Percentiles rank a stretch among this genome's conserved stretches.
Conservation (phyloP, 2,888 invertebrate species). For the Drosophila paranaensis region DNA sequence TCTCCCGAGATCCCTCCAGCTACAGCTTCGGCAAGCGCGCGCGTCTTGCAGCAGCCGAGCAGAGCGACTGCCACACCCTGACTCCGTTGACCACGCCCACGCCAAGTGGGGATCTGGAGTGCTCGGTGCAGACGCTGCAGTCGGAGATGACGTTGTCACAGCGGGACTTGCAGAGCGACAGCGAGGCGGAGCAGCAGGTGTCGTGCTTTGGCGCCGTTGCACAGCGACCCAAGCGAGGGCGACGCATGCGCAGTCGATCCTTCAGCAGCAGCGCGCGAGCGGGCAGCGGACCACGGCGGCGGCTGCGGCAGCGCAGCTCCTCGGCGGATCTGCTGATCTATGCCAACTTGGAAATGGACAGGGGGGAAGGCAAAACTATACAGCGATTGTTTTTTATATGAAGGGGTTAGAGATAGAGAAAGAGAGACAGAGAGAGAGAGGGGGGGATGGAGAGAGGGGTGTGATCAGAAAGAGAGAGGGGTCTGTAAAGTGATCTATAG, state of each 20-base stretch:
- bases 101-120: not conserved
- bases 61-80: slow-evolving; percentile 42
- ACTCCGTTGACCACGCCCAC: slow-evolving; percentile 21
- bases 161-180: slow-evolving; percentile 48
- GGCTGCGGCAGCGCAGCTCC: slow-evolving; percentile 79
- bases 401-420: too few relatives aligned
- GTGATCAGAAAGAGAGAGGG: not conserved
- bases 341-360: slow-evolving; percentile 41
- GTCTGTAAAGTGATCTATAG: not conserved
- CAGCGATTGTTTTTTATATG: slow-evolving; percentile 67
- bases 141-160: slow-evolving; percentile 32
- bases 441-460: not conserved
- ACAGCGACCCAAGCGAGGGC: slow-evolving; percentile 59
- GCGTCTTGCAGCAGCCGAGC: slow-evolving; percentile 35
- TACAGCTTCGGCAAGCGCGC: slow-evolving; percentile 61
- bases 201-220: slow-evolving; percentile 82
- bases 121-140: slow-evolving; percentile 24
- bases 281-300: slow-evolving; percentile 29
- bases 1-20: slow-evolving; percentile 81
- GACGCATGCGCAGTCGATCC: slow-evolving; percentile 83
- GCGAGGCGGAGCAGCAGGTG: slow-evolving; percentile 71
- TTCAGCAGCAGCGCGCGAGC: slow-evolving; percentile 77
- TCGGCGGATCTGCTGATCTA: slow-evolving; percentile 83
- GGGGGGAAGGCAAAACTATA: slow-evolving; percentile 20
- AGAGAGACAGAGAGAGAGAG: not conserved